A percentile compares a stretch with the other conserved stretches of the same genome.
phyloP scores from a whole-genome alignment of 2,797 vertebrate genomes.

The Buphagus erythrorhynchus region DNA sequence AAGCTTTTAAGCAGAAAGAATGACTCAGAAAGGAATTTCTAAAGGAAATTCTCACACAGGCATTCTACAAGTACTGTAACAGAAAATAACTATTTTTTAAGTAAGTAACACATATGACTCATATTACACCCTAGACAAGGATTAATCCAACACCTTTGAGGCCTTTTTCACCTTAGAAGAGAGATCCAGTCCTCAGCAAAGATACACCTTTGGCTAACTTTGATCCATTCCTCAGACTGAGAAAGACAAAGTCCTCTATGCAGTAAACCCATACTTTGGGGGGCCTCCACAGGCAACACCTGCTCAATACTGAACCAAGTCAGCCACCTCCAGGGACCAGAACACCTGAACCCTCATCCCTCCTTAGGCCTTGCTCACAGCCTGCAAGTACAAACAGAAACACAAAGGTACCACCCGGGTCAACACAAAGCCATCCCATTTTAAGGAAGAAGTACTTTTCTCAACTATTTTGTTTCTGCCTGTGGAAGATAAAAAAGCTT shows the following conservation, averaged over 20 bases:
- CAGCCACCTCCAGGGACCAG: background rate
- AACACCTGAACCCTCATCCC: background rate
- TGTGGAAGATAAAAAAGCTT: background rate
- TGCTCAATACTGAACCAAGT: accelerated
- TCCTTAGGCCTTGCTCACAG: background rate
- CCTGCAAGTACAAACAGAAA: background rate
- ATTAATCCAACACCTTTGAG: background rate
- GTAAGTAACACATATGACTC: background rate
- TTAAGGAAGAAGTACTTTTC: background rate
- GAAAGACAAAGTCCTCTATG: background rate
- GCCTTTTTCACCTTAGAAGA: background rate
- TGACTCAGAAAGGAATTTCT: background rate
- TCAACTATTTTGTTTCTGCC: background rate
- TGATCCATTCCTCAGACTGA: background rate
- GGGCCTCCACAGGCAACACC: background rate
- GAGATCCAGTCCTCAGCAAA: background rate
- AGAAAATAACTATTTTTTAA: background rate
- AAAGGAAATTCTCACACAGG: background rate
- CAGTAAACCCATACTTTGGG: background rate
- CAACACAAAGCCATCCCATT: background rate
- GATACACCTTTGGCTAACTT: background rate
- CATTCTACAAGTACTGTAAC: background rate
- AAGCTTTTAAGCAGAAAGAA: background rate
- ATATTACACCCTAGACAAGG: background rate
- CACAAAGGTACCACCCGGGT: background rate